Conservation (phyloP, 1,140 invertebrate genomes). For the Apolygus lucorum region DNA sequence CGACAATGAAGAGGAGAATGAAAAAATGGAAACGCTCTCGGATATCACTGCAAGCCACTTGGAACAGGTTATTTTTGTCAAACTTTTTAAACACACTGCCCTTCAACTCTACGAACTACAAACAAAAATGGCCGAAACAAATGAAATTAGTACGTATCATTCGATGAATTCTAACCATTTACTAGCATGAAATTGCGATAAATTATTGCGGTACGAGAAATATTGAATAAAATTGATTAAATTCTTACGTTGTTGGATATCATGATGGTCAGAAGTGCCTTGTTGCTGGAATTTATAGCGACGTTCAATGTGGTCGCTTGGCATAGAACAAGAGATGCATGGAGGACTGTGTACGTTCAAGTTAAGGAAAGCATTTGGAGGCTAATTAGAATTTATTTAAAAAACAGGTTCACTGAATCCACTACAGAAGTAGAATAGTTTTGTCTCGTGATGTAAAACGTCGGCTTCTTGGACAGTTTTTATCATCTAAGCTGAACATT, state of each 20-base stretch:
- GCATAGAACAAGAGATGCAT: conserved; percentile 83
- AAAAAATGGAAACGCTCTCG: conserved; percentile 91
- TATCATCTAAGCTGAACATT: too few relatives aligned
- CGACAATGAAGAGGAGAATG: conserved; percentile 84
- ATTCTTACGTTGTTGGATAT: conserved; percentile 95
- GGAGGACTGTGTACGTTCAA: conserved; percentile 68
- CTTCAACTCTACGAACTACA: conserved; percentile 96
- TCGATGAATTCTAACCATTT: neutral
- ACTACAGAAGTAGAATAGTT: too few relatives aligned
- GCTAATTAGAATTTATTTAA: too few relatives aligned
- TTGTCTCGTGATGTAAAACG: too few relatives aligned
- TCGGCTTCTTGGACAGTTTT: too few relatives aligned
- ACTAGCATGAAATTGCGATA: neutral
- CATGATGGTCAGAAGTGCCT: conserved; percentile 95
- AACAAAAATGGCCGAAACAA: too few relatives aligned
- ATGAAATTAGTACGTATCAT: too few relatives aligned
- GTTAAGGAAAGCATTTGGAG: too few relatives aligned
- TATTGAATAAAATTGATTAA: too few relatives aligned
- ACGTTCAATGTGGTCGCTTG: conserved; percentile 97
- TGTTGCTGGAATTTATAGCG: conserved; percentile 98
- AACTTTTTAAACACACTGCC: conserved; percentile 99
- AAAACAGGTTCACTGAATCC: too few relatives aligned
- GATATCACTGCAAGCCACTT: conserved; percentile 91
- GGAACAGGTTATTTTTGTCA: conserved; percentile 96
- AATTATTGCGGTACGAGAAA: neutral